phyloP scores from a whole-genome alignment of 2,888 invertebrate species.

The Willowsia nigromaculata region DNA sequence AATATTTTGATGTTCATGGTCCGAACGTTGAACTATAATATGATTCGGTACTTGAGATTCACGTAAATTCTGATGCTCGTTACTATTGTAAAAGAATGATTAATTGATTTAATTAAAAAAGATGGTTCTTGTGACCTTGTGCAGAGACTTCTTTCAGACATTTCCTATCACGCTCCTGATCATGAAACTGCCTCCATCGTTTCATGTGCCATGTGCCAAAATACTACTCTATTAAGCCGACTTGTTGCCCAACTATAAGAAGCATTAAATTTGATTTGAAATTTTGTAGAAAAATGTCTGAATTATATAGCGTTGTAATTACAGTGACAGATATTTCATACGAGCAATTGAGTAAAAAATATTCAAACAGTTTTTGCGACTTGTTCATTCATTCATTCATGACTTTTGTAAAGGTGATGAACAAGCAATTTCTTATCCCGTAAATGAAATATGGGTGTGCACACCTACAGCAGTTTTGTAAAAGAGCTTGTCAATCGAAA shows the following conservation, averaged over 20 bases:
- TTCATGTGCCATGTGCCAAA: slow-evolving; percentile 1
- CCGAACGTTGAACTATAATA: not conserved
- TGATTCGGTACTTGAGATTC: too few relatives aligned
- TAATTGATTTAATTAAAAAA: not conserved
- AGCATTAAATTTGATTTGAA: too few relatives aligned
- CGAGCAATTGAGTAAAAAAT: not conserved
- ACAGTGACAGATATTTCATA: not conserved
- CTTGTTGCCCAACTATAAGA: too few relatives aligned
- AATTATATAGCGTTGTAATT: too few relatives aligned
- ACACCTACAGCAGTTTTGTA: not conserved
- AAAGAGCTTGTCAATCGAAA: too few relatives aligned
- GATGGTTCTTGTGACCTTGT: not conserved
- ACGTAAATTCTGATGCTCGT: too few relatives aligned
- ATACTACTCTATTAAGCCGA: too few relatives aligned
- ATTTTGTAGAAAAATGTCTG: not conserved
- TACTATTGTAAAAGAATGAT: not conserved
- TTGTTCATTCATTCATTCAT: slow-evolving; percentile 26
- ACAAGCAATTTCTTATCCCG: slow-evolving; percentile 16
- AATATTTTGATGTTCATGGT: not conserved
- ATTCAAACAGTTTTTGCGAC: not conserved
- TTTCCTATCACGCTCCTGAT: slow-evolving; percentile 21
- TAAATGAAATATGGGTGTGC: slow-evolving; percentile 26
- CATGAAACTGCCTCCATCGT: slow-evolving; percentile 10
- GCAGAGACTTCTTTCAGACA: not conserved
- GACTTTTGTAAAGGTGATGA: slow-evolving; percentile 15